Evolutionary conservation across 2,797 vertebrate genomes (phyloP).

Genomic region (Cyprinodon diabolis): DNA sequence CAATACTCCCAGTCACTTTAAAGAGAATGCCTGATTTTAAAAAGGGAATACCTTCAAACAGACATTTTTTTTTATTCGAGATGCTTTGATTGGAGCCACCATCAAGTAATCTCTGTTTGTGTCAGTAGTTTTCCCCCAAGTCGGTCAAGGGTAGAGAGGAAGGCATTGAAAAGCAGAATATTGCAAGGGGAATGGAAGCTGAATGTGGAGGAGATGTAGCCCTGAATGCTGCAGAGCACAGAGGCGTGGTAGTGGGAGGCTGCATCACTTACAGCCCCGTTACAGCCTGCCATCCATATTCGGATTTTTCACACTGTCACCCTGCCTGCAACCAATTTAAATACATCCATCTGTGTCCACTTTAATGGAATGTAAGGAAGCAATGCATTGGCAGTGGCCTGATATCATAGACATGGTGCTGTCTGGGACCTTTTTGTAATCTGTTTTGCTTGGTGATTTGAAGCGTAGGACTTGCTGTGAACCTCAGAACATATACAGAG

Average conservation of each 20-base stretch:
- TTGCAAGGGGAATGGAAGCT: conserved; percentile 26
- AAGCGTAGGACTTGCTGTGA: conserved; percentile 64
- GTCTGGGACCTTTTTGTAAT: conserved; percentile 73
- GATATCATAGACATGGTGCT: conserved; percentile 74
- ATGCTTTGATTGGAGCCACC: conserved; percentile 35
- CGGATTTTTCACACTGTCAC: conserved; percentile 62
- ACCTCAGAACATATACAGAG: conserved; percentile 55
- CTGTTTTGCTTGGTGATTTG: conserved; percentile 72
- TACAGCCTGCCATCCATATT: conserved; percentile 59
- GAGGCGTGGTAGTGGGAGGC: conserved; percentile 56
- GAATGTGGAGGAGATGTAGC: conserved; percentile 35
- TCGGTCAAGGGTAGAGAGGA: conserved; percentile 38
- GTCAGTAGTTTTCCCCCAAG: conserved; percentile 25
- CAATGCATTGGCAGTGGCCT: conserved; percentile 63
- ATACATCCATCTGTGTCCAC: conserved; percentile 76
- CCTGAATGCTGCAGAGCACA: conserved; percentile 61
- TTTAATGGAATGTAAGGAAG: conserved; percentile 71
- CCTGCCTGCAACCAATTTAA: conserved; percentile 62
- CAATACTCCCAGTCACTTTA: conserved; percentile 24
- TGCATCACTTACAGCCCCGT: conserved; percentile 50
- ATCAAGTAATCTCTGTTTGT: conserved; percentile 26
- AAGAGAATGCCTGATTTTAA: conserved; percentile 19
- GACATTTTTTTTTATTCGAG: conserved; percentile 37
- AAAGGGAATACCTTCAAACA: conserved; percentile 54
- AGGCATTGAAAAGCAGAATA: conserved; percentile 27